Evolutionary conservation across 2,113 vertebrate genomes (phyloP).

Genomic region (Jaculus jaculus): DNA sequence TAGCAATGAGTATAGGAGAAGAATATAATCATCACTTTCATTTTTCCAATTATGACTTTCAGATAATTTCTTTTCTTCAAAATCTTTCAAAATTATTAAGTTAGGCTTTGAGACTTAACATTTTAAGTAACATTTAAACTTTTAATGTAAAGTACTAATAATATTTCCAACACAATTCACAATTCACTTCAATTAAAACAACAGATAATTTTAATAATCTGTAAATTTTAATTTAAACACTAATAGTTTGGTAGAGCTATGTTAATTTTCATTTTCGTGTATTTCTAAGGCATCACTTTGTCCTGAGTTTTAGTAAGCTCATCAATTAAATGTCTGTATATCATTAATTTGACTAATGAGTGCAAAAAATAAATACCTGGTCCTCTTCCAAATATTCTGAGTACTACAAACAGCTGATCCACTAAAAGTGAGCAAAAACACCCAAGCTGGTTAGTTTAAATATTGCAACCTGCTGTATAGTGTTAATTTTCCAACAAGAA

Average conservation of each 20-base stretch:
- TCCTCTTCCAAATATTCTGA: neutral
- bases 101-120: neutral
- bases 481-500: neutral
- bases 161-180: neutral
- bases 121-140: too few species aligned
- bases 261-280: neutral
- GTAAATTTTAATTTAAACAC: neutral
- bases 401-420: neutral
- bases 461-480: neutral
- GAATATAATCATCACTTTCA: neutral
- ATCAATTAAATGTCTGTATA: neutral
- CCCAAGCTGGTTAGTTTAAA: neutral
- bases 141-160: neutral
- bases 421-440: neutral
- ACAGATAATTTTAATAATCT: neutral
- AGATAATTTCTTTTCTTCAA: too few species aligned
- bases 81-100: neutral
- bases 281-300: neutral
- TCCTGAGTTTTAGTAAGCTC: neutral
- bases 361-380: neutral
- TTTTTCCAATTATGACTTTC: neutral
- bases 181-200: neutral
- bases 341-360: neutral
- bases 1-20: neutral
- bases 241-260: neutral